Base-by-base conservation (phyloP, 1,140 invertebrate genomes). In the Dinoponera quadriceps region DNA sequence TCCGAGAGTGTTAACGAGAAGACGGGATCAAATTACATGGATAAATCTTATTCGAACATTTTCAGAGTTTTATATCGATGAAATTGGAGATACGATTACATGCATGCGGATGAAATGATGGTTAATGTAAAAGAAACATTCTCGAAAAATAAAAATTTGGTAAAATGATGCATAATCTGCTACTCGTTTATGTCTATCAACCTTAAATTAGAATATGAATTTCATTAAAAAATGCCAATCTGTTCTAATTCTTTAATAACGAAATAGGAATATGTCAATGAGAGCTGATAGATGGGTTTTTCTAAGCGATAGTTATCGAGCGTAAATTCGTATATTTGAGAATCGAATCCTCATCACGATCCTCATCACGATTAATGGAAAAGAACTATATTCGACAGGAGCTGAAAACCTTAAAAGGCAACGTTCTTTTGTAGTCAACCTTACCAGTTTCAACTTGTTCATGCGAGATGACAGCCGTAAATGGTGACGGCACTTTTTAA, bases 401-500 rank as follows among this genome's bases (percentile, higher is more conserved):
- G 82, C 66, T 65, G 51, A 51, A 3, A 3, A 38, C 44, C 48
- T 60, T 82, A 87, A 87, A 87, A 84, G 74, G 85, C 49, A n/a
- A 57, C 44, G 51, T 48, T 84, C 65, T 84, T 84, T 78, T 62
- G 59, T 75, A 11, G 38, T 44, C n/a, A 3, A 74, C 2, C 51
- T 49, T 44, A 18, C 44, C 69, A 25, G 33, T 71, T 80, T 66
- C 86, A 27, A 78, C 57, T 87, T 88, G 88, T 88, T 83, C 66
- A 38, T 68, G 27, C 78, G 69, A 81, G 80, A 86, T 86, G 88
- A 89, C 87, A 88, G 72, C 85, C 88, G 78, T 89, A 88, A 89
- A 87, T 89, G 83, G 87, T 80, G 60, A 77, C 80, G 85, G 62
- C 29, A 84, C 81, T 88, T 89, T 89, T 89, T 89, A 89, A 89